phyloP scores from a whole-genome alignment of 2,113 vertebrate genomes.

The Triplophysa dalaica region DNA sequence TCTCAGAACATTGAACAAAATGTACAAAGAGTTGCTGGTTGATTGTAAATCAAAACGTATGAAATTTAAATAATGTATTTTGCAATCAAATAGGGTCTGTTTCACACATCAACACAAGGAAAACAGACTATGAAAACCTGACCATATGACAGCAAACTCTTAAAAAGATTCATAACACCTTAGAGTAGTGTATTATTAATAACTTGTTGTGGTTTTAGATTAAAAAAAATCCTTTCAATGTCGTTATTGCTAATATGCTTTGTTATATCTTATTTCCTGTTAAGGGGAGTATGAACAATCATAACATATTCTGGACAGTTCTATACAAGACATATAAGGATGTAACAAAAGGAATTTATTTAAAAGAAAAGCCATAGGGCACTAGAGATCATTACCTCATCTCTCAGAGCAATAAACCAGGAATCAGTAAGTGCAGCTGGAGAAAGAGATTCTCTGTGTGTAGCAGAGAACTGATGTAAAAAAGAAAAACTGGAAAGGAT shows the following conservation, averaged over 20 bases:
- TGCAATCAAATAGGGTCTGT: background rate
- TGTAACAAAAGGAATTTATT: conserved; percentile 3
- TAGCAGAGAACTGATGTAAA: background rate
- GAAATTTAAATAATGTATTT: background rate
- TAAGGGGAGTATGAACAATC: background rate
- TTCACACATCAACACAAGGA: background rate
- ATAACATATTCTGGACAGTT: background rate
- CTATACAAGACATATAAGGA: conserved; percentile 23
- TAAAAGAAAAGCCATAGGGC: conserved; percentile 1
- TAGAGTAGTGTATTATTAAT: no score
- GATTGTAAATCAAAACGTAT: no score
- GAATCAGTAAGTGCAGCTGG: conserved; percentile 1
- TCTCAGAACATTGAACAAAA: no score
- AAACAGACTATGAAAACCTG: background rate
- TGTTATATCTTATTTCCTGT: background rate
- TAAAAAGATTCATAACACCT: no score
- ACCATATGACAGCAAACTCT: background rate
- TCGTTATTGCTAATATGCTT: background rate
- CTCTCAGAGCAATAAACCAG: conserved; percentile 19
- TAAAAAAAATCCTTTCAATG: background rate
- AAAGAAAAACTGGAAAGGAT: conserved; percentile 6
- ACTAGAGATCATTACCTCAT: conserved; percentile 27
- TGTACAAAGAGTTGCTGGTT: no score
- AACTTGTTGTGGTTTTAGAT: no score
- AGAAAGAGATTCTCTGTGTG: background rate